Percentiles rank a stretch among this genome's conserved stretches.
phyloP scores from a whole-genome alignment of 2,113 vertebrate species.

The Tyto alba region DNA sequence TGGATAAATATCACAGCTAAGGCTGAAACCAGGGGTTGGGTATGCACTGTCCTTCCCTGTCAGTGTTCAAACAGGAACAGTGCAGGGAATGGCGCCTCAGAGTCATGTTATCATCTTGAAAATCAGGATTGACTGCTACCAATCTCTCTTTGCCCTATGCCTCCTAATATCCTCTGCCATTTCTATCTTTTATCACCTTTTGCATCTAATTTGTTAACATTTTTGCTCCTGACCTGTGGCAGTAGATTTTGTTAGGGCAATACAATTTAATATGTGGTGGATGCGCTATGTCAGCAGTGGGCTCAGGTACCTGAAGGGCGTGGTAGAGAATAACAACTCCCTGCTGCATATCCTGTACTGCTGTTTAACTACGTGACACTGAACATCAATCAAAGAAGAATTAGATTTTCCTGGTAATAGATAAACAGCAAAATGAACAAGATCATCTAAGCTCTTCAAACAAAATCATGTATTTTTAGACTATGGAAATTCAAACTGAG shows the following conservation, averaged over 20 bases:
- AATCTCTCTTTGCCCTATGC: neutral
- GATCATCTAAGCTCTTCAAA: slow-evolving; percentile 21
- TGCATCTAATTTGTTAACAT: neutral
- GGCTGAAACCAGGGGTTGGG: neutral
- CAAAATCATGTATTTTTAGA: neutral
- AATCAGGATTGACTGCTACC: neutral
- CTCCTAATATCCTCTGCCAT: neutral
- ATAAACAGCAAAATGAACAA: slow-evolving; percentile 7
- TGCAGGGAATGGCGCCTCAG: neutral
- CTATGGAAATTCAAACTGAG: neutral
- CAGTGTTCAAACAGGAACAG: neutral
- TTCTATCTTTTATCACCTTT: neutral
- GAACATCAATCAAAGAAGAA: neutral
- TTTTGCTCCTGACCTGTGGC: neutral
- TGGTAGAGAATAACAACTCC: neutral
- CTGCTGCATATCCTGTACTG: neutral
- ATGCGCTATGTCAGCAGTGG: neutral
- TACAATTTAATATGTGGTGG: neutral
- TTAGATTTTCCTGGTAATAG: neutral
- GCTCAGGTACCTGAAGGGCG: neutral
- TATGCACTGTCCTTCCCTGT: neutral
- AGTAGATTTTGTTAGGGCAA: neutral
- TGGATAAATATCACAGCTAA: neutral
- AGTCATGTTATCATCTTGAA: neutral
- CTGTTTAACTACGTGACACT: neutral